Percentiles rank a stretch among this genome's conserved stretches.
These are phyloP conservation scores for Listronotus oregonensis DNA, from an alignment of 1,140 invertebrate genomes.

Conservation along the genomic window DNA sequence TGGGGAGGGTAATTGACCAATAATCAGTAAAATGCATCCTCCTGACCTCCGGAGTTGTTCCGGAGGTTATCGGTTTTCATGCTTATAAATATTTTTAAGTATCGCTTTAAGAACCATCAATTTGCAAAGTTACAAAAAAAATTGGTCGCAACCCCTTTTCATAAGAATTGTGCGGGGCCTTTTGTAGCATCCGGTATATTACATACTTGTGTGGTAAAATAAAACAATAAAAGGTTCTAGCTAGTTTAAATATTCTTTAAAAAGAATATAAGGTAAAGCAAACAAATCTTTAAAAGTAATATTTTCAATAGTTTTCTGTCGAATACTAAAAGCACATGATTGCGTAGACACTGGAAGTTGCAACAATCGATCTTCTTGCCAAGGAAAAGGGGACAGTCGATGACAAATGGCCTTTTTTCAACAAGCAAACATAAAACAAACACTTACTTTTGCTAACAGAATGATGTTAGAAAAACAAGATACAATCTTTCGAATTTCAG, in stretches of 20 bases:
- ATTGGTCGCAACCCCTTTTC: no score
- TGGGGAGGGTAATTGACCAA: no score
- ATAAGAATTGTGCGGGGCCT: no score
- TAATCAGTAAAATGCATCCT: no score
- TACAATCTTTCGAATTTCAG: conserved; percentile 10
- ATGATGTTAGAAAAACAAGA: conserved; percentile 19
- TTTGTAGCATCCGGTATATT: no score
- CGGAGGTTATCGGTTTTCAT: no score
- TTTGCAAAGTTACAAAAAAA: no score
- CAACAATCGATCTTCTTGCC: conserved; percentile 17
- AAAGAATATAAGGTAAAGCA: neutral
- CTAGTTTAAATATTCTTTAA: neutral
- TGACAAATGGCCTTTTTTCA: conserved; percentile 22
- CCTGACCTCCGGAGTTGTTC: no score
- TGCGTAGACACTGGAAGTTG: conserved; percentile 17
- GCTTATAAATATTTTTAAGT: no score
- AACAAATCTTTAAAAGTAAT: conserved; percentile 17
- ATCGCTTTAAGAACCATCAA: no score
- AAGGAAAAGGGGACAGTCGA: conserved; percentile 13
- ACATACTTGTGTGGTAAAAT: no score
- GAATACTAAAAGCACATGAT: conserved; percentile 14
- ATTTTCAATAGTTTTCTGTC: conserved; percentile 20
- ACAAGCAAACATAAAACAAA: conserved; percentile 20
- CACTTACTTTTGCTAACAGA: conserved; percentile 16
- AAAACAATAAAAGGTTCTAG: no score